phyloP scores from a whole-genome alignment of 2,113 vertebrate genomes.

The Anseranas semipalmata region DNA sequence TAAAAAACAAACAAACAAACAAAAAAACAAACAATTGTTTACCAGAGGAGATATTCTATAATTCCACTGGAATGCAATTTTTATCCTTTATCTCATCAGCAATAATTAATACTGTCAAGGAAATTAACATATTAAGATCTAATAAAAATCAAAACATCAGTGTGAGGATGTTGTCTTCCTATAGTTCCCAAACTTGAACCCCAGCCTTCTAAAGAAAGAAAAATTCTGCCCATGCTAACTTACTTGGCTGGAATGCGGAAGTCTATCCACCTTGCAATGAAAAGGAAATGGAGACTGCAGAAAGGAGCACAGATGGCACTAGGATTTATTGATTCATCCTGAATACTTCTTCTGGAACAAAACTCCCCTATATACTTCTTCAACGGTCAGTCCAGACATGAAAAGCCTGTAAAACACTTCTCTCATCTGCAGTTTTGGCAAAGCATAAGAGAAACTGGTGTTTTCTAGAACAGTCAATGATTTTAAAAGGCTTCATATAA shows the following conservation, averaged over 20 bases:
- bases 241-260: neutral
- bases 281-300: neutral
- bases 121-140: neutral
- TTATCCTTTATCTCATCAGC: neutral
- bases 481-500: neutral
- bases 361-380: neutral
- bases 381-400: neutral
- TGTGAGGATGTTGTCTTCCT: neutral
- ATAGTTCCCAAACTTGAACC: neutral
- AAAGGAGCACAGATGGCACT: neutral
- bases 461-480: neutral
- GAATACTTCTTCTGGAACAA: neutral
- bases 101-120: neutral
- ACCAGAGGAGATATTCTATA: neutral
- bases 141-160: neutral
- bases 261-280: neutral
- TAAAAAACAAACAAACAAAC: no score
- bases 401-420: neutral
- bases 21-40: no score
- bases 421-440: neutral
- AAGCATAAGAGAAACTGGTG: neutral
- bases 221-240: neutral
- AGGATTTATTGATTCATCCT: slow-evolving; percentile 8
- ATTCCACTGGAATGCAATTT: neutral
- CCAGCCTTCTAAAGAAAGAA: neutral